phyloP scores from a whole-genome alignment of 2,888 invertebrate genomes.

The Mythimna lalbum region DNA sequence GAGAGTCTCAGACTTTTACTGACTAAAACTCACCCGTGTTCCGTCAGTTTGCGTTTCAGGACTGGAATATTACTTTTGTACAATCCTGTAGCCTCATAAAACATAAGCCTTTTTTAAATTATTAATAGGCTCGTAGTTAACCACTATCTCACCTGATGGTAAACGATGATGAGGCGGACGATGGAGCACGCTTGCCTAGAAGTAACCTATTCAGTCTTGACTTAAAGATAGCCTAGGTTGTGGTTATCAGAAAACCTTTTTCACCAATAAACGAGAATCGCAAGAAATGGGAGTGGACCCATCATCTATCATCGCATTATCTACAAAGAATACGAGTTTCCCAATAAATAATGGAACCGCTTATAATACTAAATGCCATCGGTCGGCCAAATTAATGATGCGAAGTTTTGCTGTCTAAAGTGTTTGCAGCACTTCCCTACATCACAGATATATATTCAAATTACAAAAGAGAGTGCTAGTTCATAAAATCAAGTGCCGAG shows the following conservation, averaged over 20 bases:
- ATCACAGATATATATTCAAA: slow-evolving; percentile 57
- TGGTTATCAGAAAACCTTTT: not conserved
- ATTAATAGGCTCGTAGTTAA: too few species aligned
- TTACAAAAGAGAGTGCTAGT: slow-evolving; percentile 63
- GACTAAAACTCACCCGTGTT: too few species aligned
- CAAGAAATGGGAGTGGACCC: not conserved
- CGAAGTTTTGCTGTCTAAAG: slow-evolving; percentile 49
- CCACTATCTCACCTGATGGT: too few species aligned
- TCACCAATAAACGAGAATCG: not conserved
- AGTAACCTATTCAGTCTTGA: too few species aligned
- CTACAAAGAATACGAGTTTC: slow-evolving; percentile 13
- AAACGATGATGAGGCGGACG: too few species aligned
- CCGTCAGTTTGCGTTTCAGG: too few species aligned
- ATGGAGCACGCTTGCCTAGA: too few species aligned
- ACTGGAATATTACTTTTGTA: too few species aligned
- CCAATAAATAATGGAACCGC: slow-evolving; percentile 32
- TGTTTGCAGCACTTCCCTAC: slow-evolving; percentile 54
- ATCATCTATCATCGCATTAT: slow-evolving; percentile 14
- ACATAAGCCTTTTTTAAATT: too few species aligned
- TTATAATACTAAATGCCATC: slow-evolving; percentile 45
- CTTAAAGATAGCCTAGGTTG: too few species aligned
- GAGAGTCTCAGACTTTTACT: too few species aligned
- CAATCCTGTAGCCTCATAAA: too few species aligned
- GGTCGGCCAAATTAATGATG: slow-evolving; percentile 48
- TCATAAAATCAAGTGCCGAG: slow-evolving; percentile 65